Conservation (phyloP, 92 coral and sea anemone genomes). For the Parazoanthus swiftii region DNA sequence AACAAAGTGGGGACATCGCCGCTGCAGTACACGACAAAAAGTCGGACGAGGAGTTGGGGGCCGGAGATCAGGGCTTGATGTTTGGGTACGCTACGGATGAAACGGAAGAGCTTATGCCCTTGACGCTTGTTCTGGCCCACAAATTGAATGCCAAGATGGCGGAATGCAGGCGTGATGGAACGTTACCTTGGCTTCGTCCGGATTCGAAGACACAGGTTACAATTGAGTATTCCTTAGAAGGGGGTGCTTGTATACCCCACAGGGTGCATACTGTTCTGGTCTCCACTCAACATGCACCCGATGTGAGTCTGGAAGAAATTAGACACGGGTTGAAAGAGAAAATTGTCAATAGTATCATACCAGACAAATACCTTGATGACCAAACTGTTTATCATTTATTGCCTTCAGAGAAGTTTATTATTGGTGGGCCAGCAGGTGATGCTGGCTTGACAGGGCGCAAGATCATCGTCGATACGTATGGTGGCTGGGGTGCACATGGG, state of each 20-base stretch:
- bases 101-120: slow-evolving; percentile 80
- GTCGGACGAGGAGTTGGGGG: slow-evolving; percentile 72
- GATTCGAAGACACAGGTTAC: slow-evolving; percentile 90
- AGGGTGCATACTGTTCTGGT: slow-evolving; percentile 78
- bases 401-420: slow-evolving; percentile 69
- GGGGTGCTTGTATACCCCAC: slow-evolving; percentile 77
- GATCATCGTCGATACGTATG: slow-evolving; percentile 89
- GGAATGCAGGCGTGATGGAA: slow-evolving; percentile 65
- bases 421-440: slow-evolving; percentile 82
- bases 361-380: slow-evolving; percentile 78
- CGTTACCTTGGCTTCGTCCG: slow-evolving; percentile 81
- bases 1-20: slow-evolving; percentile 72
- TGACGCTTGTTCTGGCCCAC: slow-evolving; percentile 83
- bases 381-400: slow-evolving; percentile 74
- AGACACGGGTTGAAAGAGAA: slow-evolving; percentile 68
- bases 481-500: slow-evolving; percentile 97
- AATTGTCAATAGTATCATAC: slow-evolving; percentile 60
- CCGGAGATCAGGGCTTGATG: slow-evolving; percentile 91
- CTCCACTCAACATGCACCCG: slow-evolving; percentile 69
- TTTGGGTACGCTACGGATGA: slow-evolving; percentile 92
- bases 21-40: slow-evolving; percentile 62
- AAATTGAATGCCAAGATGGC: slow-evolving; percentile 62
- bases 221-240: slow-evolving; percentile 69
- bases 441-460: slow-evolving; percentile 93
- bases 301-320: slow-evolving; percentile 66